Conservation (phyloP, 2,888 invertebrate species). For the Pandemis heparana region DNA sequence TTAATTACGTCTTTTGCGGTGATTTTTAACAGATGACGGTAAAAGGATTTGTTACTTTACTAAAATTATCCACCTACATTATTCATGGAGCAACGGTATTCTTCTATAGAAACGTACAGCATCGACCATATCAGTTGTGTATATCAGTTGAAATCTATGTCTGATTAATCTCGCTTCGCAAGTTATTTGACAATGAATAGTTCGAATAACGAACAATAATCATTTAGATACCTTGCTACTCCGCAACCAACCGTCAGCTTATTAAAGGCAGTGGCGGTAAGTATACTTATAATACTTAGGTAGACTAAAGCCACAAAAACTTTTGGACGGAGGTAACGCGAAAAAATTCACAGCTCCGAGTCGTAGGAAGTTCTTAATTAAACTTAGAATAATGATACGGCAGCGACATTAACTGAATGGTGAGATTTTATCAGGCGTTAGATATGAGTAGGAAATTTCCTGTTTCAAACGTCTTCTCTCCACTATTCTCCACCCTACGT, state of each 20-base stretch:
- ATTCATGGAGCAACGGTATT: background rate
- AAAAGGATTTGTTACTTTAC: conserved; percentile 24
- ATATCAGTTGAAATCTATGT: too few relatives aligned
- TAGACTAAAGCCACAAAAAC: background rate
- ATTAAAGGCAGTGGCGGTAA: too few relatives aligned
- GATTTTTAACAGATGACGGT: conserved; percentile 24
- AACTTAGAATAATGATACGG: conserved; percentile 53
- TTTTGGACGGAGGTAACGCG: conserved; percentile 10
- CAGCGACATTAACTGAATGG: conserved; percentile 51
- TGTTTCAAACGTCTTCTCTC: background rate
- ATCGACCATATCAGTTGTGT: too few relatives aligned
- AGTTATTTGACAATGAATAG: too few relatives aligned
- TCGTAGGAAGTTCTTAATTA: conserved; percentile 51
- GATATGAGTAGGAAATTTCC: conserved; percentile 46
- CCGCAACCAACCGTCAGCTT: too few relatives aligned
- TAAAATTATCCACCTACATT: background rate
- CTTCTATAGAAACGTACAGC: too few relatives aligned
- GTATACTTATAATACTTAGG: background rate
- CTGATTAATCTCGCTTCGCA: too few relatives aligned
- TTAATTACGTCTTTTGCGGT: conserved; percentile 43
- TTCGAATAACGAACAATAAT: too few relatives aligned
- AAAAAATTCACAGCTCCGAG: conserved; percentile 45
- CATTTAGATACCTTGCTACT: too few relatives aligned
- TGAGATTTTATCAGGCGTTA: conserved; percentile 51
- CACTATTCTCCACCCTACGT: conserved; percentile 13